A percentile compares a stretch with the other conserved stretches of the same genome.
These are phyloP conservation scores for Rotaria macrura DNA, from an alignment of 2,888 invertebrate genomes.

Conservation along the genomic window DNA sequence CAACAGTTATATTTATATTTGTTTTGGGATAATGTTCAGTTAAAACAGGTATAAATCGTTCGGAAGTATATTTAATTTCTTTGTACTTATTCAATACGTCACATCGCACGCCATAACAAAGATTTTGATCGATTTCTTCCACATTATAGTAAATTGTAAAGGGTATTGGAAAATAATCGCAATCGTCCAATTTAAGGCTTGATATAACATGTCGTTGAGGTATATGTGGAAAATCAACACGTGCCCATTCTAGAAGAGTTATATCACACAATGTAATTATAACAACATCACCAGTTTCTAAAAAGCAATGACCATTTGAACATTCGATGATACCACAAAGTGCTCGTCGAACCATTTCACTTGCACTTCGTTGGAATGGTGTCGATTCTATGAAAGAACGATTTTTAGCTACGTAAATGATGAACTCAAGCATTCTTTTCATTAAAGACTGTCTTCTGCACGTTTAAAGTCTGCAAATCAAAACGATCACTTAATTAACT, in stretches of 20 bases:
- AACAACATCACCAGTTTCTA: not conserved
- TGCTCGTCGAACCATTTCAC: constrained; percentile 4
- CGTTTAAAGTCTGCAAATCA: not conserved
- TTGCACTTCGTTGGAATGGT: not conserved
- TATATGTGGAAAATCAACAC: not conserved
- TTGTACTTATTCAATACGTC: not conserved
- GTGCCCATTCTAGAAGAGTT: not conserved
- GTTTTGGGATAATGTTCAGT: not conserved
- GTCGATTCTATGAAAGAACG: not conserved
- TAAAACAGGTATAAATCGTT: constrained; percentile 9
- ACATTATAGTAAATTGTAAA: not conserved
- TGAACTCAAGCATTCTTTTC: not conserved
- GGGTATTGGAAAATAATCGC: not conserved
- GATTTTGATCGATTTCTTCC: not conserved
- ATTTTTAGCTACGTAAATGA: not conserved
- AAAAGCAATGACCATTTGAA: too few relatives aligned
- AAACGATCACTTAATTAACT: not conserved
- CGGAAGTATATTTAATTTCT: not conserved
- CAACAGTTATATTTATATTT: not conserved
- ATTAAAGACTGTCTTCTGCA: too few relatives aligned
- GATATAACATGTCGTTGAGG: not conserved
- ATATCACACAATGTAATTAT: not conserved
- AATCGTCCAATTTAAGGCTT: not conserved
- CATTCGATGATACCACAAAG: not conserved
- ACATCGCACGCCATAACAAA: constrained; percentile 20